Base-by-base conservation (phyloP, 2,888 invertebrate genomes). In the Theretra japonica region DNA sequence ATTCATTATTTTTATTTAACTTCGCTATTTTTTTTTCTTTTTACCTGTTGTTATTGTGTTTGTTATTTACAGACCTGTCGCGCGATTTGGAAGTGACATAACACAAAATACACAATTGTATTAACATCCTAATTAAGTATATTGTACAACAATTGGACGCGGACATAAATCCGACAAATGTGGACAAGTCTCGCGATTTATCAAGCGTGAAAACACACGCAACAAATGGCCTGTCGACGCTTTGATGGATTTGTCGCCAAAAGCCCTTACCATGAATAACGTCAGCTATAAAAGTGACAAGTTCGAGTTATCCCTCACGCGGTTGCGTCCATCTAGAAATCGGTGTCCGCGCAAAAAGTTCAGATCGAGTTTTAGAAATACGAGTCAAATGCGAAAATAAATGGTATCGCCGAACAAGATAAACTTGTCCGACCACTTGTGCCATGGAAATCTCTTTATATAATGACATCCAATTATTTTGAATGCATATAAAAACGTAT, bases 171-270 rank as follows among this genome's bases (percentile, higher is more conserved):
- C 88, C 80, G 79, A 85, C 87, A 86, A 90, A 93, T 90, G 93
- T 90, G 89, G 92, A 90, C 92, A 90, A 91, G 89, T 90, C 84
- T 82, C 82, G 85, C 89, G 90, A 92, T 93, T 90, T 90, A 91
- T 93, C 92, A 92, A 91, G 89, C 91, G 90, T 90, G 90, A 90
- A 92, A 91, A 91, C 92, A 89, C 88, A 89, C 88, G 89, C 92
- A 92, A 93, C 93, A 90, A 93, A 93, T 92, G 91, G 89, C 89
- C 92, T 90, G 94, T 93, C 93, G 90, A 90, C 91, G 81, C 83
- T 84, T 89, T 93, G 94, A 94, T 92, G 91, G 91, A 94, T 94
- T 86, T 88, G 94, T 92, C 93, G 93, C 93, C 93, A 88, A 82
- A 82, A 83, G 87, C 89, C 90, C 90, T 88, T 88, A 90, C 92